Conservation (phyloP, 2,888 invertebrate genomes). For the Andrena praecox region DNA sequence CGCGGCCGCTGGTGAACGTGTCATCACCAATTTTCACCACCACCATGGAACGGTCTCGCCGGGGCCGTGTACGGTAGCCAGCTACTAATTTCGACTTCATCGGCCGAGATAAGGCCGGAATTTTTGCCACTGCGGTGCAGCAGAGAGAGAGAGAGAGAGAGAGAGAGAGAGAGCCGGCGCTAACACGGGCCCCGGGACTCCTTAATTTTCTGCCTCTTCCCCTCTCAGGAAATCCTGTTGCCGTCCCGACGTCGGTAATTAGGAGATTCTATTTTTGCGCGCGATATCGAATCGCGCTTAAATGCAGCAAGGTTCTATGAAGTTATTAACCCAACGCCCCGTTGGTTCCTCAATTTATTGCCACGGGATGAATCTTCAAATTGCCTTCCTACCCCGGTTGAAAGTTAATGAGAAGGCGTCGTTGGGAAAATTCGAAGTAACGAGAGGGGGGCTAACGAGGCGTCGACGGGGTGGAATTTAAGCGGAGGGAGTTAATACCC, state of each 20-base stretch:
- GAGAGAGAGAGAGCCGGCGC: conserved; percentile 51
- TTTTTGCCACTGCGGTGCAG: conserved; percentile 74
- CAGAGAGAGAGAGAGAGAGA: conserved; percentile 20
- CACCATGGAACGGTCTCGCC: conserved; percentile 15
- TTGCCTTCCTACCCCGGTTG: not conserved
- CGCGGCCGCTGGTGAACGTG: conserved; percentile 10
- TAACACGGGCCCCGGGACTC: conserved; percentile 49
- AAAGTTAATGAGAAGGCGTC: not conserved
- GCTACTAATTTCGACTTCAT: conserved; percentile 85
- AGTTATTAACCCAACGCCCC: conserved; percentile 30
- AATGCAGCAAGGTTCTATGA: conserved; percentile 12
- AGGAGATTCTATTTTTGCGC: conserved; percentile 42
- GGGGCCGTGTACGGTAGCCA: conserved; percentile 82
- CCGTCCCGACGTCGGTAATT: conserved; percentile 52
- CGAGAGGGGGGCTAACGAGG: not conserved
- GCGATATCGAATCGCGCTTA: conserved; percentile 22
- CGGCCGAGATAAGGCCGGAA: conserved; percentile 84
- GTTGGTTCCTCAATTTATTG: not conserved
- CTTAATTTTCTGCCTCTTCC: conserved; percentile 62
- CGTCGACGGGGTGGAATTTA: not conserved
- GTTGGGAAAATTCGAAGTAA: not conserved
- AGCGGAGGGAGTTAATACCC: not conserved
- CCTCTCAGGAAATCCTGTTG: conserved; percentile 5
- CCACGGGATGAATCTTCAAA: not conserved
- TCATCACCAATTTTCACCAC: conserved; percentile 43